Percentiles rank a stretch among this genome's conserved stretches.
Evolutionary conservation across 2,888 invertebrate genomes (phyloP).

Genomic region (Junonia oenone): DNA sequence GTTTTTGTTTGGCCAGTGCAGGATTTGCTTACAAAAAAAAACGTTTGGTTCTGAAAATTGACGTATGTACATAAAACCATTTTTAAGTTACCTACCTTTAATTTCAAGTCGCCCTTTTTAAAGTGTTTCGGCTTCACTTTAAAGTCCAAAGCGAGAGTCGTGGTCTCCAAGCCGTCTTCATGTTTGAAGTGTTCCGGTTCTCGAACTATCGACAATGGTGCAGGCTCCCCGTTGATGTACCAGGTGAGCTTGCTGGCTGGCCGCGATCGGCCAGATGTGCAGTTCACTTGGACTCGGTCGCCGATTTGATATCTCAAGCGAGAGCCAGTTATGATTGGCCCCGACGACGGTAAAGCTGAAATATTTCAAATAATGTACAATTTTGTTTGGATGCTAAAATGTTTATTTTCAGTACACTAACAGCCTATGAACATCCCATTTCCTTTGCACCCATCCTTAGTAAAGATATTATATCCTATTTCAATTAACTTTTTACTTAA

Average conservation of each 20-base stretch:
- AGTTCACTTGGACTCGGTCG: slow-evolving; percentile 90
- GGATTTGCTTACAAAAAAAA: too few relatives aligned
- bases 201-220: slow-evolving; percentile 71
- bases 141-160: slow-evolving; percentile 88
- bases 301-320: slow-evolving; percentile 90
- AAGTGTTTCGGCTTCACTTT: slow-evolving; percentile 90
- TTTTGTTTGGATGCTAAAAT: background rate
- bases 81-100: slow-evolving; percentile 80
- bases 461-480: too few relatives aligned
- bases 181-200: slow-evolving; percentile 71
- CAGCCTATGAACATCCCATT: too few relatives aligned
- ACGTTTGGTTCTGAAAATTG: too few relatives aligned
- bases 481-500: too few relatives aligned
- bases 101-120: slow-evolving; percentile 90
- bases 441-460: too few relatives aligned
- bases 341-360: slow-evolving; percentile 88
- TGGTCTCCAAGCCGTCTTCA: slow-evolving; percentile 85
- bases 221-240: slow-evolving; percentile 92
- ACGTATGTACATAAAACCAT: background rate
- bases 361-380: slow-evolving; percentile 29
- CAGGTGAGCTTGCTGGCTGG: slow-evolving; percentile 91
- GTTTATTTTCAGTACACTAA: too few relatives aligned
- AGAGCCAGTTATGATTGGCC: slow-evolving; percentile 90
- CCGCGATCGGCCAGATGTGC: slow-evolving; percentile 89
- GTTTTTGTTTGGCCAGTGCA: too few relatives aligned